phyloP scores from a whole-genome alignment of 2,888 invertebrate species.

The Hemaris fuciformis region DNA sequence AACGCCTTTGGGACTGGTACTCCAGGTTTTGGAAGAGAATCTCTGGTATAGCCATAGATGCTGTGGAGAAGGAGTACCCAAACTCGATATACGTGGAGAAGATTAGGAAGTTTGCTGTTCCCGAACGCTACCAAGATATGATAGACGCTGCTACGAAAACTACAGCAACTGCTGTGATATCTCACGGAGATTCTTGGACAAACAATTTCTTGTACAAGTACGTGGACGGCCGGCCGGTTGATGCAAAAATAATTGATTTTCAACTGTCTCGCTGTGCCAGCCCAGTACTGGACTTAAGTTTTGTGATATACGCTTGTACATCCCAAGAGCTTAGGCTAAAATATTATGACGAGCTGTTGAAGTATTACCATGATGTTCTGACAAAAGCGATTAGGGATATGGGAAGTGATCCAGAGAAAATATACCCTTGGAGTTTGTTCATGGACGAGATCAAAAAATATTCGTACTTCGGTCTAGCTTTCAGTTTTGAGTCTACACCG shows the following conservation, averaged over 20 bases:
- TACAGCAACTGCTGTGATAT: slow-evolving; percentile 79
- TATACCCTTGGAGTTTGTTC: slow-evolving; percentile 78
- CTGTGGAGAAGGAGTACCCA: slow-evolving; percentile 84
- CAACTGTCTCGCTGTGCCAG: slow-evolving; percentile 83
- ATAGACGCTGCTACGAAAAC: slow-evolving; percentile 60
- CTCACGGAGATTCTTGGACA: slow-evolving; percentile 88
- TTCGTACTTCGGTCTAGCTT: slow-evolving; percentile 80
- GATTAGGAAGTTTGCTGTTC: slow-evolving; percentile 76
- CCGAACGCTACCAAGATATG: slow-evolving; percentile 76
- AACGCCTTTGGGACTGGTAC: slow-evolving; percentile 81
- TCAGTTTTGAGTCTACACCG: slow-evolving; percentile 82
- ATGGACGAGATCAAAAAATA: slow-evolving; percentile 80
- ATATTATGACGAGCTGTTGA: slow-evolving; percentile 82
- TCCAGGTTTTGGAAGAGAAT: slow-evolving; percentile 74
- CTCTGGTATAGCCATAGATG: slow-evolving; percentile 81
- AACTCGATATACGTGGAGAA: slow-evolving; percentile 80
- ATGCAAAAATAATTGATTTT: slow-evolving; percentile 85
- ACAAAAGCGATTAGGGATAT: slow-evolving; percentile 76
- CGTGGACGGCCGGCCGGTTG: slow-evolving; percentile 41
- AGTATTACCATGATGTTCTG: slow-evolving; percentile 82
- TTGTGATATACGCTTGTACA: slow-evolving; percentile 82
- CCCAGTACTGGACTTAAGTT: slow-evolving; percentile 81
- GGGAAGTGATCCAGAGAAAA: slow-evolving; percentile 80
- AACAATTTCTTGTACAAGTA: slow-evolving; percentile 86
- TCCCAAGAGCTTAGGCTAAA: slow-evolving; percentile 77